Base-by-base conservation (phyloP, 2,797 vertebrate species). In the Remorina albescens region DNA sequence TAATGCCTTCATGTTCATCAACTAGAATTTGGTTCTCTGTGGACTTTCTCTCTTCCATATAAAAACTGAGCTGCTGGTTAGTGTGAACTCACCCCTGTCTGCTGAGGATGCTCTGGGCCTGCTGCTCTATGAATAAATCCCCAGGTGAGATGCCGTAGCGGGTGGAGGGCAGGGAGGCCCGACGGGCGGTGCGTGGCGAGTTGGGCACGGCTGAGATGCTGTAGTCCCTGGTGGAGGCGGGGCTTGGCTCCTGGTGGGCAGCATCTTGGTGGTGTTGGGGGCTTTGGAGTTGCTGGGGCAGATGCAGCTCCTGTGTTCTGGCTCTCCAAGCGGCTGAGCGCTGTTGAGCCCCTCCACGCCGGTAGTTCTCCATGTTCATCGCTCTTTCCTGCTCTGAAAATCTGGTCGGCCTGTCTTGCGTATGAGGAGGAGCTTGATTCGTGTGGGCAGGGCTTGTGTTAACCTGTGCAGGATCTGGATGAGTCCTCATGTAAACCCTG, bases 61-160 rank as follows among this genome's bases (percentile, higher is more conserved):
- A 36, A 54, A 42, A 32, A 19, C 8, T 7, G 26, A 68, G 42
- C 41, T 30, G 18, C 2, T 1, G 1, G 10, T 25, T 50, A 53
- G 26, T 26, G 5, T n/a, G 21, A 73, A 86, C 96, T 96, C 92
- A 99, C 98, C 96, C 96, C 90, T 96, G 93, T 64, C 96, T 95
- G 89, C 74, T 94, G 86, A 97, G 95, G 74, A 96, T 96, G 70
- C 89, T 88, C 75, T 96, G 95, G 44, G 95, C 91, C 77, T 95
- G 94, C 61, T 94, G 91, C 87, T 98, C 96, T 54, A 95, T 94
- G 44, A 95, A 92, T 73, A 96, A 81, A 84, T 94, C 95, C 83
- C 95, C 96, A 0, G 95, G 96, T 73, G 97, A 97, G 80, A 96
- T 91, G 55, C 95, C 95, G 8, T 94, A 95, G 71, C 95, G 95